These are phyloP conservation scores for Nasonovia ribisnigri DNA, from an alignment of 2,888 invertebrate species.

Conservation along the genomic window DNA sequence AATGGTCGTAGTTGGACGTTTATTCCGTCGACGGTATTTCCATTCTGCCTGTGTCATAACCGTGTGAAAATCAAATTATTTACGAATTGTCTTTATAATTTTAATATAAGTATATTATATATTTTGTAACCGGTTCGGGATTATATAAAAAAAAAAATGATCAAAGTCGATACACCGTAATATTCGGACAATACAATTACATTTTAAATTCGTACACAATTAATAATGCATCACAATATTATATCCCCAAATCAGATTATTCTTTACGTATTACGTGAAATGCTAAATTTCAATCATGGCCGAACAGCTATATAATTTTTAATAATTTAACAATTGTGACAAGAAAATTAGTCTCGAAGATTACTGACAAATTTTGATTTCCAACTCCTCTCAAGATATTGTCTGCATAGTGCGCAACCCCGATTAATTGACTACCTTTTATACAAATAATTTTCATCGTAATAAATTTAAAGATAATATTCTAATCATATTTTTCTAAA, in stretches of 20 bases:
- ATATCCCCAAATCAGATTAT: background rate
- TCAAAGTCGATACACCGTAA: background rate
- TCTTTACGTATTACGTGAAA: background rate
- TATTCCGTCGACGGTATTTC: constrained; percentile 11
- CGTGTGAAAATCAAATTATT: constrained; percentile 52
- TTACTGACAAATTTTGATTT: background rate
- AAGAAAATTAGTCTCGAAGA: background rate
- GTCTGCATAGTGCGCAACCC: background rate
- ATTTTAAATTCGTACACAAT: background rate
- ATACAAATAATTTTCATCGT: background rate
- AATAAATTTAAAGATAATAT: background rate
- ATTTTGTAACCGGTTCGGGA: background rate
- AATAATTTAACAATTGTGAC: background rate
- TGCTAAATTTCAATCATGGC: background rate
- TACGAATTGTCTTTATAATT: constrained; percentile 29
- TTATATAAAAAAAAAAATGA: background rate
- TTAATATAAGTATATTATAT: constrained; percentile 14
- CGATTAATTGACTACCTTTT: background rate
- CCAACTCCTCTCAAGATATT: background rate
- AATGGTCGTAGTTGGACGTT: constrained; percentile 68
- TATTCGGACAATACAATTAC: background rate
- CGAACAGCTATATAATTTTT: background rate
- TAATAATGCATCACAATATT: background rate
- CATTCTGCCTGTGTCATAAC: constrained; percentile 60
- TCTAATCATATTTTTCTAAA: background rate